A percentile compares a stretch with the other conserved stretches of the same genome.
These are phyloP conservation scores for Bucco capensis DNA, from an alignment of 2,113 vertebrate species.

Conservation along the genomic window DNA sequence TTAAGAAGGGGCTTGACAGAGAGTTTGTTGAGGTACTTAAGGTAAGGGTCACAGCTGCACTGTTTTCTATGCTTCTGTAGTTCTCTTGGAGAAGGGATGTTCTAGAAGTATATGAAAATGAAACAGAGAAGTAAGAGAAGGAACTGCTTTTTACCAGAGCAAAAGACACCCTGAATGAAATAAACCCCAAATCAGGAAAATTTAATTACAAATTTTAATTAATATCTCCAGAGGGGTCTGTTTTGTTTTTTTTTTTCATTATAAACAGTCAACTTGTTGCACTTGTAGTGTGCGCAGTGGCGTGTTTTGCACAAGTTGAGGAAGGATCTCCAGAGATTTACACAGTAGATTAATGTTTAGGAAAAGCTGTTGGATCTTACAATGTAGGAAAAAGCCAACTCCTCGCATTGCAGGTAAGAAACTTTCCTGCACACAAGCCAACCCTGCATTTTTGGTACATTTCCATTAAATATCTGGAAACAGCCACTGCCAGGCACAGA, in stretches of 20 bases:
- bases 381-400: neutral
- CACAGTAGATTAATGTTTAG: neutral
- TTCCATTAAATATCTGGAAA: neutral
- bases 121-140: slow-evolving; percentile 10
- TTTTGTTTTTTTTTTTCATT: too few species aligned
- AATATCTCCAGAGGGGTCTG: neutral
- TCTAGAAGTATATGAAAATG: neutral
- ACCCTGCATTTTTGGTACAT: neutral
- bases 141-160: neutral
- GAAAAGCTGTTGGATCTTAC: neutral
- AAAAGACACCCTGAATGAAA: neutral
- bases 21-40: neutral
- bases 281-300: neutral
- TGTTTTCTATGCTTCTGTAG: neutral
- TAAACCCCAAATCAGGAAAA: neutral
- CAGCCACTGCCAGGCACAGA: neutral
- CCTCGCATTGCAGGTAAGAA: neutral
- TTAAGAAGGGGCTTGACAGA: neutral
- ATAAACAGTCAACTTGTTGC: neutral
- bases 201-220: too few species aligned
- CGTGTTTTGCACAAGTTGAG: neutral
- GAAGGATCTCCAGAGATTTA: neutral
- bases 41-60: neutral
- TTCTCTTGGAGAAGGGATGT: neutral
- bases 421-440: neutral